phyloP scores from a whole-genome alignment of 2,113 vertebrate species.

The Cervus canadensis region DNA sequence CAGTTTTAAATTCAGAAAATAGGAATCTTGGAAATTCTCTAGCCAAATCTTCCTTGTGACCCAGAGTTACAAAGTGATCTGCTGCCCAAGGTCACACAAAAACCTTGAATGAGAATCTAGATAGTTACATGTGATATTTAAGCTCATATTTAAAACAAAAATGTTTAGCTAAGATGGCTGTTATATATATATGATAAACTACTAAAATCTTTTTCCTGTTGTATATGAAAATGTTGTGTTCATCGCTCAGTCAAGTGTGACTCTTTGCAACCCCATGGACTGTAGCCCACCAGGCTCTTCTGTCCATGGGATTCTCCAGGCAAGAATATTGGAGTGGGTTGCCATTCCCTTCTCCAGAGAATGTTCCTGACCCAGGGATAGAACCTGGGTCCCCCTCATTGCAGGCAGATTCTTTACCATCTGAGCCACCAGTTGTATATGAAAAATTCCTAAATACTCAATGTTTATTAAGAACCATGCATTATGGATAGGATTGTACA shows the following conservation, averaged over 20 bases:
- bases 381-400: background rate
- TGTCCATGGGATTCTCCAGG: background rate
- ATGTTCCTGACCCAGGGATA: background rate
- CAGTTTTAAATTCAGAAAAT: conserved; percentile 40
- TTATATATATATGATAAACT: background rate
- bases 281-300: background rate
- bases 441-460: background rate
- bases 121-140: background rate
- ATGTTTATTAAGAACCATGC: background rate
- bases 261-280: background rate
- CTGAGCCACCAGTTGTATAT: background rate
- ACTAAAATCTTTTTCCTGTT: background rate
- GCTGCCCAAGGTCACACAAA: background rate
- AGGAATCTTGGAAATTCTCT: background rate
- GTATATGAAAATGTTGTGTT: background rate
- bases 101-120: background rate
- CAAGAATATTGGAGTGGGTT: background rate
- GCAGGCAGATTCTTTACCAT: background rate
- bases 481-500: background rate
- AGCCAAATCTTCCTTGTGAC: background rate
- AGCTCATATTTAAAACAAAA: background rate
- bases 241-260: background rate
- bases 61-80: background rate
- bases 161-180: background rate
- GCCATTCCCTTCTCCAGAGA: background rate